Evolutionary conservation across 2,888 invertebrate species (phyloP).

Genomic region (Panorpa germanica): DNA sequence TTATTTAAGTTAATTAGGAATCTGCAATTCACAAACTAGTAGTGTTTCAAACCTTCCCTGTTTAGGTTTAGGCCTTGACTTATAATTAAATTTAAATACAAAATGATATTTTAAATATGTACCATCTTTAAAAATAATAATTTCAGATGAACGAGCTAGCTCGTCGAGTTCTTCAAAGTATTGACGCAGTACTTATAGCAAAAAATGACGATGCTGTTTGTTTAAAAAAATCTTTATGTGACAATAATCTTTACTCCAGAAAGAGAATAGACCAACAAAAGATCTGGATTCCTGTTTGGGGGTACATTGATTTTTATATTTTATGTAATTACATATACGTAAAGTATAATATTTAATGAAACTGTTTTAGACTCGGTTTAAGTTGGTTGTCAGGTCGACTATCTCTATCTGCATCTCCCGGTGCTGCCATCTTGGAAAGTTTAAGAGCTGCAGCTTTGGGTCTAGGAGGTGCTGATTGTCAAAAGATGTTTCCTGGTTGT

Average conservation of each 20-base stretch:
- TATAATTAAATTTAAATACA: too few species aligned
- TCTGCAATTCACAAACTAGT: too few species aligned
- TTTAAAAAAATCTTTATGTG: slow-evolving; percentile 40
- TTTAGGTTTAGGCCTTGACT: too few species aligned
- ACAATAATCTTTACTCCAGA: slow-evolving; percentile 43
- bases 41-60: too few species aligned
- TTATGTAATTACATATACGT: slow-evolving; percentile 2
- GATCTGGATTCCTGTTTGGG: slow-evolving; percentile 58
- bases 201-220: slow-evolving; percentile 33
- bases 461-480: slow-evolving; percentile 46
- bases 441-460: slow-evolving; percentile 48
- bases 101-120: too few species aligned
- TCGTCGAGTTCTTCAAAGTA: slow-evolving; percentile 30
- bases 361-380: slow-evolving; percentile 44
- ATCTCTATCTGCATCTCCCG: slow-evolving; percentile 19
- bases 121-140: too few species aligned
- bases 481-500: slow-evolving; percentile 36
- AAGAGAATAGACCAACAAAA: slow-evolving; percentile 31
- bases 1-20: too few species aligned
- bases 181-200: slow-evolving; percentile 33
- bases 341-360: slow-evolving; percentile 7
- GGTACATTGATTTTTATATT: slow-evolving; percentile 26
- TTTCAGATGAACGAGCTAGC: slow-evolving; percentile 29
- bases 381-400: slow-evolving; percentile 48
- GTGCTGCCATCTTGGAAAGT: slow-evolving; percentile 33